Percentiles rank a stretch among this genome's conserved stretches.
Evolutionary conservation across 2,113 vertebrate species (phyloP).

Genomic region (Poecilia latipinna): DNA sequence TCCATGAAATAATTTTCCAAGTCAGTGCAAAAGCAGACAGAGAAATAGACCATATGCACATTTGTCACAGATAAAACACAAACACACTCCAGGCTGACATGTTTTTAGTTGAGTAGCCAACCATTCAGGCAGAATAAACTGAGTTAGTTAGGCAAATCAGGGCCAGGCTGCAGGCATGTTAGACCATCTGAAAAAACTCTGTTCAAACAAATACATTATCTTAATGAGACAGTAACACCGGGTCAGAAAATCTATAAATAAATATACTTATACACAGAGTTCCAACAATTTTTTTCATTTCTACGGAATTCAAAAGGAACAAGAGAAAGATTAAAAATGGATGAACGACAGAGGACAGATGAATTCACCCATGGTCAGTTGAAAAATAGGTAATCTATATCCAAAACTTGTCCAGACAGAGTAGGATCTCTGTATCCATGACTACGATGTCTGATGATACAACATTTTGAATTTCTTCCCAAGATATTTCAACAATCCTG

Average conservation of each 20-base stretch:
- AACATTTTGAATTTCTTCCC: no score
- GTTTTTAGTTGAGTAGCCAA: conserved; percentile 45
- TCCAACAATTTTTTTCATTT: no score
- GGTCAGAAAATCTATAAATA: conserved; percentile 14
- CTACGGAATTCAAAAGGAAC: no score
- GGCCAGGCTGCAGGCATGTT: conserved; percentile 46
- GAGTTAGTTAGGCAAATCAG: conserved; percentile 15
- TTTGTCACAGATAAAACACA: conserved; percentile 5
- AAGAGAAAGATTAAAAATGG: no score
- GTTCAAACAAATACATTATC: conserved; percentile 13
- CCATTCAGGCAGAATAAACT: conserved; percentile 59
- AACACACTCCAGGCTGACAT: conserved; percentile 27
- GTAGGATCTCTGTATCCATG: neutral
- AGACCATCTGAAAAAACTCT: conserved; percentile 35
- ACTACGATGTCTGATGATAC: neutral
- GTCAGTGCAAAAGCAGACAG: neutral
- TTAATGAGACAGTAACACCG: conserved; percentile 38
- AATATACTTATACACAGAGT: neutral
- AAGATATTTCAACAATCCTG: no score
- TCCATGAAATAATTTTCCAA: neutral
- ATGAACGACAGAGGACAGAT: neutral
- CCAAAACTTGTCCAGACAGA: neutral
- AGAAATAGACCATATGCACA: conserved; percentile 3
- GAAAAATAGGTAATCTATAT: neutral
- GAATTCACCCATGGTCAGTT: neutral